Conservation (phyloP, 2,888 invertebrate species). For the Coelopa pilipes region DNA sequence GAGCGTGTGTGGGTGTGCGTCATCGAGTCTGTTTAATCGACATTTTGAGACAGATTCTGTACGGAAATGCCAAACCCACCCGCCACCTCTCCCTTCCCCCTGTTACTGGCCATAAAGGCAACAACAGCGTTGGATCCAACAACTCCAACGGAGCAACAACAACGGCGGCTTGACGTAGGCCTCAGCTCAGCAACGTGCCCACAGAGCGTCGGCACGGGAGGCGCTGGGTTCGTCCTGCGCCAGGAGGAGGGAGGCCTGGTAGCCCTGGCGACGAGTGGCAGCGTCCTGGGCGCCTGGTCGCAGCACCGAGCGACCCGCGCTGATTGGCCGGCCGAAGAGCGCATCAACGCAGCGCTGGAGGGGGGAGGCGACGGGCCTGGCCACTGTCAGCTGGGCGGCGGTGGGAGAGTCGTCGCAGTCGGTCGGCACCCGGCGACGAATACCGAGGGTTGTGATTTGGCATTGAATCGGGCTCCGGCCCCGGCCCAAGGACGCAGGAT, state of each 20-base stretch:
- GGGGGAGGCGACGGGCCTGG: too few species aligned
- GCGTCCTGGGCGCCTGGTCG: slow-evolving; percentile 15
- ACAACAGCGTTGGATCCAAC: neutral
- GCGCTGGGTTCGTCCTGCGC: neutral
- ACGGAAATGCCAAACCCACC: neutral
- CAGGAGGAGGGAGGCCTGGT: neutral
- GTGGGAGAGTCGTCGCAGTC: too few species aligned
- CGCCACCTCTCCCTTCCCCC: too few species aligned
- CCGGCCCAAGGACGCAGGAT: too few species aligned
- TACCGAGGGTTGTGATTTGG: too few species aligned
- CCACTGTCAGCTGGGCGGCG: too few species aligned
- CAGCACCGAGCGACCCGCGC: neutral
- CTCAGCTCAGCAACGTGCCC: too few species aligned
- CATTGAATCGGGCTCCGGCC: too few species aligned
- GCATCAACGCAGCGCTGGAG: neutral
- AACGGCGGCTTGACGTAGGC: too few species aligned
- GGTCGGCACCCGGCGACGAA: too few species aligned
- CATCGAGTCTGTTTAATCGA: neutral
- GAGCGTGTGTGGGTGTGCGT: neutral
- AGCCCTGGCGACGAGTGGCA: neutral
- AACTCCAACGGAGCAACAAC: too few species aligned
- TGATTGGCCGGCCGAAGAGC: slow-evolving; percentile 10
- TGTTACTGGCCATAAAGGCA: too few species aligned
- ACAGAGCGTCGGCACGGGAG: neutral
- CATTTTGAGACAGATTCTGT: neutral